A percentile compares a stretch with the other conserved stretches of the same genome.
phyloP scores from a whole-genome alignment of 2,113 vertebrate genomes.

The Odocoileus virginianus region DNA sequence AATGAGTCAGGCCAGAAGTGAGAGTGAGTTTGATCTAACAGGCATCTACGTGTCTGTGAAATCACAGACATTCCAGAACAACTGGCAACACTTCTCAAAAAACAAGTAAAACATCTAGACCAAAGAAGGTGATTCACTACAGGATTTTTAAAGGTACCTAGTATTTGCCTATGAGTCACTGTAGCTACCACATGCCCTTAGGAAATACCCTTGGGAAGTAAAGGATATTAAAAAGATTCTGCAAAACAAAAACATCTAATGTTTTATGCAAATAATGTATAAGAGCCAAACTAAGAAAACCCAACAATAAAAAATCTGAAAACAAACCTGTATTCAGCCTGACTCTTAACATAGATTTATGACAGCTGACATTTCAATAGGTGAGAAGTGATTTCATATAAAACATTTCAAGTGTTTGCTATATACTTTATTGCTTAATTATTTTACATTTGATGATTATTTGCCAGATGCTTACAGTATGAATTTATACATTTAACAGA shows the following conservation, averaged over 20 bases:
- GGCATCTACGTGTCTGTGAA: neutral
- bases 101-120: neutral
- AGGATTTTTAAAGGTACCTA: neutral
- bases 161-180: neutral
- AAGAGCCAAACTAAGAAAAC: neutral
- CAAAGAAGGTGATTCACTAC: neutral
- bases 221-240: neutral
- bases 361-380: neutral
- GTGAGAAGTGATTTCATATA: neutral
- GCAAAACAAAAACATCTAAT: neutral
- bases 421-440: neutral
- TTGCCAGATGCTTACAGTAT: neutral
- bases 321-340: neutral
- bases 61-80: too few species aligned
- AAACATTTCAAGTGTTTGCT: neutral
- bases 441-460: neutral
- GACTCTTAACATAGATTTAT: neutral
- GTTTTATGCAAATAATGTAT: neutral
- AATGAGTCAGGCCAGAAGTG: neutral
- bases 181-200: rapidly evolving
- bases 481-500: neutral
- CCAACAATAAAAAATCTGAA: neutral
- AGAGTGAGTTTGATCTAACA: neutral
- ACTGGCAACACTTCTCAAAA: neutral
- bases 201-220: neutral